Evolutionary conservation across 2,797 vertebrate species (phyloP).

Genomic region (Tarsius wallacei): DNA sequence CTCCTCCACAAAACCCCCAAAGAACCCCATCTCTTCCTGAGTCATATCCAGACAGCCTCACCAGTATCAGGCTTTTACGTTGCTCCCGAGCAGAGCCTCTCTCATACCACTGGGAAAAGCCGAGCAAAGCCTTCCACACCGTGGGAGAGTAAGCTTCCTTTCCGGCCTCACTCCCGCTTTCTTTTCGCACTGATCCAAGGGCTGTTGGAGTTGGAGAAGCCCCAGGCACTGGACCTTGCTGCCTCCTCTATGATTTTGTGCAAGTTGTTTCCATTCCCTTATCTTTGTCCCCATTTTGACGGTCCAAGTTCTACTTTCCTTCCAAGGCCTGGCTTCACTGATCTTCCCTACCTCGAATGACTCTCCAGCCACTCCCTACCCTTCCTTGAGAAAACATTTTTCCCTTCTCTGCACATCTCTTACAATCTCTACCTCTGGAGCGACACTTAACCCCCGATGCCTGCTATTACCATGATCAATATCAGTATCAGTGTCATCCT

Average conservation of each 20-base stretch:
- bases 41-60: background rate
- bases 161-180: background rate
- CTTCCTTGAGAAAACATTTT: background rate
- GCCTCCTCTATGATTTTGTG: background rate
- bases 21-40: background rate
- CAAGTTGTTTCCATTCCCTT: background rate
- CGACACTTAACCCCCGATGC: background rate
- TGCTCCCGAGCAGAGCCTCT: too few relatives aligned
- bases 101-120: too few relatives aligned
- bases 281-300: background rate
- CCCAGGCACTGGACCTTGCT: background rate
- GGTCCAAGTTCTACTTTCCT: background rate
- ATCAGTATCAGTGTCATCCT: background rate
- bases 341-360: background rate
- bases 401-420: background rate
- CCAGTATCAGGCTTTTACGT: too few relatives aligned
- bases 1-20: background rate
- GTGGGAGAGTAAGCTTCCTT: background rate
- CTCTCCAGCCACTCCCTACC: background rate
- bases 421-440: background rate
- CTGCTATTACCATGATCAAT: background rate
- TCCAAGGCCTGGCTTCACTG: background rate
- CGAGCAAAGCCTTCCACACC: background rate
- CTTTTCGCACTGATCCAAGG: background rate
- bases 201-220: background rate